Evolutionary conservation across 2,888 invertebrate genomes (phyloP).

Genomic region (Andrena marginata): DNA sequence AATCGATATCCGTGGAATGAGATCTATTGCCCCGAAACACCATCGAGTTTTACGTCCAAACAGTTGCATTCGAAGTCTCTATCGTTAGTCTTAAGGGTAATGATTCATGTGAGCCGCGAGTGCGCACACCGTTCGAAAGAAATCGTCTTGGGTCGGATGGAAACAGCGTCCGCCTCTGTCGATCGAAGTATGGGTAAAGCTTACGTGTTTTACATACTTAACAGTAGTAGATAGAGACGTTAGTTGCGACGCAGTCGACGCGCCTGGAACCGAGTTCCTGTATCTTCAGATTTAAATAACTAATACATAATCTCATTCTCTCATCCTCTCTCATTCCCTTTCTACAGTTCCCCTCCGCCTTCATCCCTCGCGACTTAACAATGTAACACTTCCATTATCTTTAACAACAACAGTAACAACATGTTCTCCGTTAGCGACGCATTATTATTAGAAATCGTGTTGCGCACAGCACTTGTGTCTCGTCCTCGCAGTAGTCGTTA

Average conservation of each 20-base stretch:
- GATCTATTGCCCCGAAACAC: constrained; percentile 15
- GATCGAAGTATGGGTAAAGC: constrained; percentile 33
- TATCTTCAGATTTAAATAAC: not conserved
- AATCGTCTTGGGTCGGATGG: constrained; percentile 45
- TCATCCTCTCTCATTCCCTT: not conserved
- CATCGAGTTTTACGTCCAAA: constrained; percentile 18
- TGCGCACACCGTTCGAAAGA: constrained; percentile 58
- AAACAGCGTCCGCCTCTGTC: constrained; percentile 51
- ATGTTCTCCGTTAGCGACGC: constrained; percentile 76
- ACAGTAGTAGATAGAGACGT: constrained; percentile 48
- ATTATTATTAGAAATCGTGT: constrained; percentile 35
- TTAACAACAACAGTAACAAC: constrained; percentile 83
- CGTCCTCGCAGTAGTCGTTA: constrained; percentile 35
- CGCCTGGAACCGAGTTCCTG: constrained; percentile 7
- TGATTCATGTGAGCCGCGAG: constrained; percentile 25
- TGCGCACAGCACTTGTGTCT: constrained; percentile 48
- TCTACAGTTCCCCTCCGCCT: constrained; percentile 31
- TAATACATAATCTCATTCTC: constrained; percentile 32
- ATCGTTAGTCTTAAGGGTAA: constrained; percentile 10
- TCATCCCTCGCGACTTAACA: constrained; percentile 72
- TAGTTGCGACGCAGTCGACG: constrained; percentile 38
- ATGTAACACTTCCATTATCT: constrained; percentile 78
- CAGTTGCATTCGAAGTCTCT: not conserved
- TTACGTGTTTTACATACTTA: constrained; percentile 43
- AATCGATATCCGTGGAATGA: constrained; percentile 2